Conservation (phyloP, 1,140 invertebrate species). For the Drosophila jambulina region DNA sequence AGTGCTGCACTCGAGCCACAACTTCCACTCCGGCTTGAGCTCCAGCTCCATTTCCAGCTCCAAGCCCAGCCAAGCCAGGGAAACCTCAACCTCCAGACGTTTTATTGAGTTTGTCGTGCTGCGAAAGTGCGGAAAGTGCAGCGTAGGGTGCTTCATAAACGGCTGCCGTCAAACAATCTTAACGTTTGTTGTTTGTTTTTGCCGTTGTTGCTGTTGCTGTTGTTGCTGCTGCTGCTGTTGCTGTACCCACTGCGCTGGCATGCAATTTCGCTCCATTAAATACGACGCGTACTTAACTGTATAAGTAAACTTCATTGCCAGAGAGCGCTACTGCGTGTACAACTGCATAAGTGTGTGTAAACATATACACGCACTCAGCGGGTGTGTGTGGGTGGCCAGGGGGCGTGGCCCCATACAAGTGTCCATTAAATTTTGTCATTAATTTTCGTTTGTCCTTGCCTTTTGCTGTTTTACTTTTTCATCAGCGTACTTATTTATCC, state of each 20-base stretch:
- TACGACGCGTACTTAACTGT: slow-evolving; percentile 62
- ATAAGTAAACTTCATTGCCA: slow-evolving; percentile 59
- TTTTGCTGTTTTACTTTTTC: slow-evolving; percentile 52
- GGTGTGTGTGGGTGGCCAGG: neutral
- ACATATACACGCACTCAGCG: slow-evolving; percentile 44
- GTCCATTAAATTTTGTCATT: slow-evolving; percentile 78
- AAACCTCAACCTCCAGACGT: slow-evolving; percentile 32
- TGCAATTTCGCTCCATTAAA: slow-evolving; percentile 66
- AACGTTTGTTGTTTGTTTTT: slow-evolving; percentile 63
- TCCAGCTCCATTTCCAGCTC: neutral
- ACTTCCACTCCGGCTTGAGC: slow-evolving; percentile 7
- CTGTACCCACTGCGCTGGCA: slow-evolving; percentile 20
- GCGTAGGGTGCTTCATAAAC: slow-evolving; percentile 59
- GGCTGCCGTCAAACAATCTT: slow-evolving; percentile 60
- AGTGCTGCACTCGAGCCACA: slow-evolving; percentile 41
- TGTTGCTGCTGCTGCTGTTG: neutral
- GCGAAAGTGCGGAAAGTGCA: slow-evolving; percentile 34
- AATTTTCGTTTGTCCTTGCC: slow-evolving; percentile 72
- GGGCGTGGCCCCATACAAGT: slow-evolving; percentile 59
- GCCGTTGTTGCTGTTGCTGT: neutral
- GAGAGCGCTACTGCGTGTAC: slow-evolving; percentile 46
- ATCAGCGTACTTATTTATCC: slow-evolving; percentile 45
- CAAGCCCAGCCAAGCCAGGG: neutral
- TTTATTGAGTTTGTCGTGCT: slow-evolving; percentile 47
- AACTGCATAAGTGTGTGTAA: slow-evolving; percentile 70